A percentile compares a stretch with the other conserved stretches of the same genome.
phyloP scores from a whole-genome alignment of 2,113 vertebrate species.

The Pycnonotus jocosus region DNA sequence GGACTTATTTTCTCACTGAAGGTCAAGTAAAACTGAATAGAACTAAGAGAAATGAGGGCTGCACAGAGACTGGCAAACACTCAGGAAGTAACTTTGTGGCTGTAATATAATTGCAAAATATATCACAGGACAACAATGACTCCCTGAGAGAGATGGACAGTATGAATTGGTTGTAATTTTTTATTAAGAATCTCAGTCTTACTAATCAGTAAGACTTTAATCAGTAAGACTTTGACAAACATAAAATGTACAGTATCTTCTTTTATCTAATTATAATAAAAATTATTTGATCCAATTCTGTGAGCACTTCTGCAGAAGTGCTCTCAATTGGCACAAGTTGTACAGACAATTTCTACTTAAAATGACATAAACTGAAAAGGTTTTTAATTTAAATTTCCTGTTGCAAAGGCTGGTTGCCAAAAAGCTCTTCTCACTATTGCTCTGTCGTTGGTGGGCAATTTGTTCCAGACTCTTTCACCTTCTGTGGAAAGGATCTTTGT shows the following conservation, averaged over 20 bases:
- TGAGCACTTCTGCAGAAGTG: background rate
- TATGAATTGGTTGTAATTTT: background rate
- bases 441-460: background rate
- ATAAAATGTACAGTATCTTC: background rate
- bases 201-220: background rate
- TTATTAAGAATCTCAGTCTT: background rate
- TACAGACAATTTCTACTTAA: background rate
- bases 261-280: background rate
- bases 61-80: background rate
- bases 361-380: background rate
- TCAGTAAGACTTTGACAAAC: background rate
- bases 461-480: background rate
- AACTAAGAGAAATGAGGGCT: background rate
- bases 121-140: background rate
- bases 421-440: background rate
- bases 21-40: background rate
- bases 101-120: background rate
- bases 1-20: background rate
- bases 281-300: background rate
- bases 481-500: background rate
- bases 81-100: background rate
- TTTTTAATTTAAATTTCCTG: slow-evolving; percentile 20
- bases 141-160: background rate
- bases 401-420: slow-evolving; percentile 2
- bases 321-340: background rate